Evolutionary conservation across 2,113 vertebrate genomes (phyloP).

Genomic region (Otis tarda): DNA sequence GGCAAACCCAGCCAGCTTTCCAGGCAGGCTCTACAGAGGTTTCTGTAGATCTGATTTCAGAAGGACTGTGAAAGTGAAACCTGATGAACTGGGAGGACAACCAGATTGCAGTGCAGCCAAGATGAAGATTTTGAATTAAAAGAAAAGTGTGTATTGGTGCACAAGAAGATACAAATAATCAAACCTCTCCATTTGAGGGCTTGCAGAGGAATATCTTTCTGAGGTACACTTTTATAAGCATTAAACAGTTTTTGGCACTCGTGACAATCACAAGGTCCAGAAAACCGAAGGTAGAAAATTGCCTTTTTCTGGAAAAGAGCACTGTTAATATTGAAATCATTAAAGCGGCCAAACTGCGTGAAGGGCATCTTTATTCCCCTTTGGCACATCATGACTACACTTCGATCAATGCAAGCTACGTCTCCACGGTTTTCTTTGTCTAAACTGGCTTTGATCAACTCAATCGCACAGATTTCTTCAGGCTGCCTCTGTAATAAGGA

Average conservation of each 20-base stretch:
- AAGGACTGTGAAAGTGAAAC: not conserved
- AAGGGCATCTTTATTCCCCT: conserved; percentile 62
- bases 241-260: conserved; percentile 49
- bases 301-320: conserved; percentile 56
- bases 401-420: conserved; percentile 3
- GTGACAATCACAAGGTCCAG: conserved; percentile 19
- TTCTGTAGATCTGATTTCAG: not conserved
- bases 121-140: not conserved
- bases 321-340: conserved; percentile 57
- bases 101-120: not conserved
- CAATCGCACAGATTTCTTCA: conserved; percentile 8
- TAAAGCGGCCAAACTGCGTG: conserved; percentile 39
- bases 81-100: not conserved
- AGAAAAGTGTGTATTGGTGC: not conserved
- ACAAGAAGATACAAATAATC: conserved; percentile 1
- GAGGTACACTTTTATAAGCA: not conserved
- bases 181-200: not conserved
- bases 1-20: not conserved
- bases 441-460: conserved; percentile 40
- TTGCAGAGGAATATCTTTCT: not conserved
- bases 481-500: not conserved
- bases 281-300: conserved; percentile 38
- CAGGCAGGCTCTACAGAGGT: not conserved
- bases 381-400: conserved; percentile 37
- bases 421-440: conserved; percentile 34